Evolutionary conservation across 1,140 invertebrate genomes (phyloP).

Genomic region (Papilio polytes): DNA sequence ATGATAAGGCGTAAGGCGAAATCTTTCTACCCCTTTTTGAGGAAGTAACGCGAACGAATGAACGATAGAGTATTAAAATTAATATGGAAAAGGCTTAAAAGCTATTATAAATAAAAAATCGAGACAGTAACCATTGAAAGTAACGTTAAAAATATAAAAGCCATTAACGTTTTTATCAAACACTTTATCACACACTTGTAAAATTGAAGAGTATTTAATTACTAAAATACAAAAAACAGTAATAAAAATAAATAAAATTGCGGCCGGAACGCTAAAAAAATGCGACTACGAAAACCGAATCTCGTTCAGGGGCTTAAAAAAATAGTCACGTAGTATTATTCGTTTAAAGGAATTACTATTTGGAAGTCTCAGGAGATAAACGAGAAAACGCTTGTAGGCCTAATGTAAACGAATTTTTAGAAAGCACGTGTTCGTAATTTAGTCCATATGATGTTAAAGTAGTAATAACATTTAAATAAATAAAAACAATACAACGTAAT

Average conservation of each 20-base stretch:
- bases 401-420: background rate
- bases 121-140: too few species aligned
- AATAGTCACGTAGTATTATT: conserved; percentile 4
- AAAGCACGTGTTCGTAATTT: background rate
- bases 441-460: background rate
- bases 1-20: too few species aligned
- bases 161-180: too few species aligned
- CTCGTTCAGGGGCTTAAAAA: background rate
- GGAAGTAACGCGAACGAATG: too few species aligned
- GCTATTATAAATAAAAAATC: too few species aligned
- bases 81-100: too few species aligned
- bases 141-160: too few species aligned
- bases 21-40: too few species aligned
- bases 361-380: background rate
- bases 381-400: background rate
- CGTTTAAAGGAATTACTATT: conserved; percentile 22
- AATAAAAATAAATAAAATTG: background rate
- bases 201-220: background rate
- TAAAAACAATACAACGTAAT: background rate
- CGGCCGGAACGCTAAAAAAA: background rate
- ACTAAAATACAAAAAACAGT: background rate
- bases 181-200: too few species aligned
- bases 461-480: background rate
- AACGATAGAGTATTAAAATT: too few species aligned
- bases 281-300: background rate